Evolutionary conservation across 2,113 vertebrate species (phyloP), one percentile per base, ranked within the genome.

Genomic region (Toxotes jaculatrix): DNA sequence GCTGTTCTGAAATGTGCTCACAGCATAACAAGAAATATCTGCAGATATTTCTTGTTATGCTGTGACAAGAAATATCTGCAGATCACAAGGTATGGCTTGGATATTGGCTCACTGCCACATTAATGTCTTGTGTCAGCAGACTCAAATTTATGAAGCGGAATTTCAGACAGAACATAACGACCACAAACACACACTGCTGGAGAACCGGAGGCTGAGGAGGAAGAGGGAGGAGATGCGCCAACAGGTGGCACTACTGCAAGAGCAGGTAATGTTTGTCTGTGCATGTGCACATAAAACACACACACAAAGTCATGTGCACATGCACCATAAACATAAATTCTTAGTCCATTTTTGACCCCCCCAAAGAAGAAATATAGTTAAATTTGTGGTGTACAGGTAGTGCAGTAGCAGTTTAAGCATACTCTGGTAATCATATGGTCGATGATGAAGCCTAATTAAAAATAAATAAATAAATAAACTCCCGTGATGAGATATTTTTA

Each of bases 111-210:
- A 45, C 63, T 77, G 38, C 63, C 81, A 65, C 57, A 11, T 73
- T 42, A 14, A 64, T 86, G 36, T 76, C 17, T 81, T 85, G 59
- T 89, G 79, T 87, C 60, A 32, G 21, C 90, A 96, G 96, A 96
- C 94, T 6, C 91, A 95, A 82, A 95, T 96, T 77, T 96, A 96
- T 79, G 95, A 95, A 65, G 94, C 94, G 4, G 95, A 96, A 72
- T 96, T 93, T 89, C 93, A 95, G 83, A 95, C 87, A 0, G 95
- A 96, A 85, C 95, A 95, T 36, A 94, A 90, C 34, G 92, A 95
- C 68, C 95, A 95, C 68, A 94, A 96, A 77, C 90, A 94, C 45
- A 95, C 95, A 3, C 85, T 91, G 82, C 92, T 94, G 66, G 95
- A 96, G 77, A 96, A 96, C 75, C 93, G 90, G 34, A 94, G 88